Conservation (phyloP, 2,113 vertebrate species). For the Prinia subflava region DNA sequence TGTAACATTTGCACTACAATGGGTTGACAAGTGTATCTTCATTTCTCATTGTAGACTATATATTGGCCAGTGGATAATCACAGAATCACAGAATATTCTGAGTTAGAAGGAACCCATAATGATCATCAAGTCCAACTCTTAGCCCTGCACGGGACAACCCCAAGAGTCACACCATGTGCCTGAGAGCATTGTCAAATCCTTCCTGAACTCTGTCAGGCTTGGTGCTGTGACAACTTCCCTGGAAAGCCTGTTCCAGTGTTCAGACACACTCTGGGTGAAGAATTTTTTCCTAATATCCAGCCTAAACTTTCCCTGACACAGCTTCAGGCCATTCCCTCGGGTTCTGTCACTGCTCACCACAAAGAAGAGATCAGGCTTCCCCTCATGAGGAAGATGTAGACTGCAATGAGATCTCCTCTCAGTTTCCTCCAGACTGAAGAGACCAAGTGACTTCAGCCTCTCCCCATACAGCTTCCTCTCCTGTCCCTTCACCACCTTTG, state of each 20-base stretch:
- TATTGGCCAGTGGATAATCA: not conserved
- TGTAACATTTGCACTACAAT: not conserved
- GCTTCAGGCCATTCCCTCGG: rapidly evolving
- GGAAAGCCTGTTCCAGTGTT: not conserved
- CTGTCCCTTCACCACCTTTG: not conserved
- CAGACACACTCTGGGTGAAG: not conserved
- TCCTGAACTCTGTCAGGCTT: not conserved
- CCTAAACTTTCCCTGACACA: not conserved
- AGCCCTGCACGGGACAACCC: not conserved
- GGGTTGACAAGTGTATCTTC: not conserved
- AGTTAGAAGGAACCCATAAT: not conserved
- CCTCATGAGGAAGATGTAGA: not conserved
- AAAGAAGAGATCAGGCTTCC: not conserved
- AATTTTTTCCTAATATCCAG: not conserved
- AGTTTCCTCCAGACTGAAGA: not conserved
- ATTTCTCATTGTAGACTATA: not conserved
- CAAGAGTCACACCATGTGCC: not conserved
- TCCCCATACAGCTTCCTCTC: not conserved
- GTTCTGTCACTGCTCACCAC: not conserved
- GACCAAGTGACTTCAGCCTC: not conserved
- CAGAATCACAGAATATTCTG: not conserved
- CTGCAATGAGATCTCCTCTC: not conserved
- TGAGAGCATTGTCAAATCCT: not conserved
- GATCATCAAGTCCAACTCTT: not conserved
- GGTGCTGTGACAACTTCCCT: not conserved